phyloP scores from a whole-genome alignment of 2,888 invertebrate genomes.

The Meandrusa payeni region DNA sequence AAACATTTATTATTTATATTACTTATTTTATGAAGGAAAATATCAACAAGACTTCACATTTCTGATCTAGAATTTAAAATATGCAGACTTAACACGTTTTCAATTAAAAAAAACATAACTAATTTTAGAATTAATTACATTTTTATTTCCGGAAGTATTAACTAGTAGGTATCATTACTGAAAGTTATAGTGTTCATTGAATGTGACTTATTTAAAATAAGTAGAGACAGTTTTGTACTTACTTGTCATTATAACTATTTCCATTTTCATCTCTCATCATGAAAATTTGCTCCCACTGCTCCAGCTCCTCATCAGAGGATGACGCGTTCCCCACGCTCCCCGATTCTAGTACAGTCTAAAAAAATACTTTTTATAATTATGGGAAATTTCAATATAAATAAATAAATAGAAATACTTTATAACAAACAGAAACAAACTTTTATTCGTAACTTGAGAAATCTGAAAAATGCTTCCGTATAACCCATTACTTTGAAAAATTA shows the following conservation, averaged over 20 bases:
- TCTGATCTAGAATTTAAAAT: too few species aligned
- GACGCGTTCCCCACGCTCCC: slow-evolving; percentile 82
- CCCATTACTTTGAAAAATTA: slow-evolving; percentile 38
- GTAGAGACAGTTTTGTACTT: slow-evolving; percentile 31
- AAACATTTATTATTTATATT: too few species aligned
- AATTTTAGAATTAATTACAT: too few species aligned
- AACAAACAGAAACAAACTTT: slow-evolving; percentile 11
- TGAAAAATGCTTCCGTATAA: slow-evolving; percentile 34
- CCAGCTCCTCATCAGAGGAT: slow-evolving; percentile 85
- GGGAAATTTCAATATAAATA: slow-evolving; percentile 1
- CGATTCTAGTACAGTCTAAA: slow-evolving; percentile 85
- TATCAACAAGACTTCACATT: too few species aligned
- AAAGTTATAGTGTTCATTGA: too few species aligned
- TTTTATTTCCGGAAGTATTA: too few species aligned
- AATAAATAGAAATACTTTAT: neutral
- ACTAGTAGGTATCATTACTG: too few species aligned
- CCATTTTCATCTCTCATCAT: slow-evolving; percentile 85
- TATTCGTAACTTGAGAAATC: slow-evolving; percentile 9
- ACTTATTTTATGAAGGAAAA: too few species aligned
- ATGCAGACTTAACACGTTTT: too few species aligned
- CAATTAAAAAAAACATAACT: too few species aligned
- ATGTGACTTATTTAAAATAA: too few species aligned
- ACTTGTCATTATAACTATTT: slow-evolving; percentile 82
- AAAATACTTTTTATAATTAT: slow-evolving; percentile 36
- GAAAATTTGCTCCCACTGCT: slow-evolving; percentile 89